A percentile compares a stretch with the other conserved stretches of the same genome.
phyloP scores from a whole-genome alignment of 2,797 vertebrate genomes.

The Antennarius maculatus region DNA sequence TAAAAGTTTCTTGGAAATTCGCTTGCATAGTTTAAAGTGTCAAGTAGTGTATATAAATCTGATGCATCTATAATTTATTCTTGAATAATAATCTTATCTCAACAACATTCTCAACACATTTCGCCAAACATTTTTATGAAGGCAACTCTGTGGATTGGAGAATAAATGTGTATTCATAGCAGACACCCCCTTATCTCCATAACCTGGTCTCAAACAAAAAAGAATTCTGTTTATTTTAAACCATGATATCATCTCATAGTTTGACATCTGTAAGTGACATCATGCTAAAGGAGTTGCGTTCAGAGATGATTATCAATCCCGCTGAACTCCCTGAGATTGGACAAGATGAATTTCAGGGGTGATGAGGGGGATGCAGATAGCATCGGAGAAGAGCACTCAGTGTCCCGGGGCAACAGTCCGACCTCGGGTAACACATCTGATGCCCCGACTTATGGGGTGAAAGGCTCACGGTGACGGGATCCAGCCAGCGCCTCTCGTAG shows the following conservation, averaged over 20 bases:
- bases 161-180: neutral
- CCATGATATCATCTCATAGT: slow-evolving; percentile 4
- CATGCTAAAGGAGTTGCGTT: slow-evolving; percentile 51
- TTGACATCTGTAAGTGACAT: slow-evolving; percentile 50
- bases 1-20: no score
- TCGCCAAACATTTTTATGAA: no score
- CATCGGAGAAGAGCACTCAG: slow-evolving; percentile 51
- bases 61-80: no score
- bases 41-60: no score
- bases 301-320: slow-evolving; percentile 46
- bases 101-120: no score
- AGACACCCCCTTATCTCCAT: neutral
- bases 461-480: slow-evolving; percentile 51
- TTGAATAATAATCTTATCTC: no score
- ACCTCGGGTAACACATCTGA: slow-evolving; percentile 26
- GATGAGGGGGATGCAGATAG: slow-evolving; percentile 35
- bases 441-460: neutral
- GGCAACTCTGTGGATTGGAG: neutral
- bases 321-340: slow-evolving; percentile 5
- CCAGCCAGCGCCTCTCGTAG: slow-evolving; percentile 46
- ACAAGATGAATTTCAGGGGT: neutral
- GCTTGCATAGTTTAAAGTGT: no score
- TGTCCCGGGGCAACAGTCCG: slow-evolving; percentile 22
- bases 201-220: neutral
- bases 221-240: slow-evolving; percentile 16